Evolutionary conservation across 2,113 vertebrate genomes (phyloP).

Genomic region (Delphinapterus leucas): DNA sequence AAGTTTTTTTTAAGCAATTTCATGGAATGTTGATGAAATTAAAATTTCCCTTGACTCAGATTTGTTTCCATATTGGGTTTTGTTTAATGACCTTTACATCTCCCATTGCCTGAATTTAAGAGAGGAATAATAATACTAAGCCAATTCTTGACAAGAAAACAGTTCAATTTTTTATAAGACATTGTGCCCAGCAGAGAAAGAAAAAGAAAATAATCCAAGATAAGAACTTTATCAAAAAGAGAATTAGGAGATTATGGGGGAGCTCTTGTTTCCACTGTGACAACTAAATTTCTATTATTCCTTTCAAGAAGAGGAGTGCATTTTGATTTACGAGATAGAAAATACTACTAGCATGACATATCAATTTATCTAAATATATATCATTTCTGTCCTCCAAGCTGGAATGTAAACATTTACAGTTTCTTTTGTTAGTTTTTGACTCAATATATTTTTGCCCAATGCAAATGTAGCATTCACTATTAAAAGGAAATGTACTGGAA

Average conservation of each 20-base stretch:
- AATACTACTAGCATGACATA: neutral
- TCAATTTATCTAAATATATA: neutral
- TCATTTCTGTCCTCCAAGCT: neutral
- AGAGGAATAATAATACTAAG: neutral
- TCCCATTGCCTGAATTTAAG: neutral
- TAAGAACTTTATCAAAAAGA: neutral
- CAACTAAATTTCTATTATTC: neutral
- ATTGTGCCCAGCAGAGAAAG: neutral
- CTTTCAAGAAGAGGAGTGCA: neutral
- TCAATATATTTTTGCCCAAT: neutral
- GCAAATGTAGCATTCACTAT: neutral
- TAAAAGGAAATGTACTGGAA: neutral
- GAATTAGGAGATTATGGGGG: constrained; percentile 15
- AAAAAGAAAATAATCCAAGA: neutral
- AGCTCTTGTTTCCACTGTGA: constrained; percentile 15
- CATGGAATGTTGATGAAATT: neutral
- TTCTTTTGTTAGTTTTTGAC: neutral
- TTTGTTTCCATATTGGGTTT: neutral
- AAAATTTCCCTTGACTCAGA: neutral
- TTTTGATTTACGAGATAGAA: constrained; percentile 30
- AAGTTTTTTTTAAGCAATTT: neutral
- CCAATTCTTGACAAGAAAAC: neutral
- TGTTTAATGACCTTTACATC: neutral
- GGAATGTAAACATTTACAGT: neutral
- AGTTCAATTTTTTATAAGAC: neutral